A percentile compares a stretch with the other conserved stretches of the same genome.
Evolutionary conservation across 2,797 vertebrate genomes (phyloP).

Genomic region (Sebastiscus albofasciatus): DNA sequence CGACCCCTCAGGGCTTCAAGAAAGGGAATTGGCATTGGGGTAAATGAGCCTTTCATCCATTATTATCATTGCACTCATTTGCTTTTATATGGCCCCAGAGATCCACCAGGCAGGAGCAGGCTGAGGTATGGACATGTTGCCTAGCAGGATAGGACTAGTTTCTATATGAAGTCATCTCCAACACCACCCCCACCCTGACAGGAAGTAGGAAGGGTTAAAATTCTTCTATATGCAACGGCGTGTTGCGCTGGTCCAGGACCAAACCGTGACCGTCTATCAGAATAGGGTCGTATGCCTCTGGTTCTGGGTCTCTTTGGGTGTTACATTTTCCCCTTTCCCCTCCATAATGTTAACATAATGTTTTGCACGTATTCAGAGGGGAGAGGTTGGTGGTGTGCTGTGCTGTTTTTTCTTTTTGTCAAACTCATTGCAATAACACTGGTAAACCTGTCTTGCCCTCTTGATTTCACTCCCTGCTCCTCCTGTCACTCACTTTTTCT

Average conservation of each 20-base stretch:
- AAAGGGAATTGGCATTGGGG: slow-evolving; percentile 90
- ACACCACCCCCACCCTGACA: slow-evolving; percentile 35
- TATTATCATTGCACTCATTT: slow-evolving; percentile 72
- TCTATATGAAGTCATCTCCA: slow-evolving; percentile 28
- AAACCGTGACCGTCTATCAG: slow-evolving; percentile 66
- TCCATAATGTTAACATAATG: slow-evolving; percentile 42
- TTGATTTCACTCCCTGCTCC: slow-evolving; percentile 32
- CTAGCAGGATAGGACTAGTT: slow-evolving; percentile 42
- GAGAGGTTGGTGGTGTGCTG: slow-evolving; percentile 13
- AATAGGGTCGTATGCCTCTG: slow-evolving; percentile 78
- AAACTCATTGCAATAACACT: slow-evolving; percentile 66
- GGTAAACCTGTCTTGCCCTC: slow-evolving; percentile 42
- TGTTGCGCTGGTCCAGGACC: slow-evolving; percentile 40
- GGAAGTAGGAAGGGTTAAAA: slow-evolving; percentile 35
- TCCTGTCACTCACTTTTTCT: slow-evolving; percentile 17
- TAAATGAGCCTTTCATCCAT: slow-evolving; percentile 86
- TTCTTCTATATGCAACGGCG: slow-evolving; percentile 14
- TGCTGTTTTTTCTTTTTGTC: slow-evolving; percentile 7
- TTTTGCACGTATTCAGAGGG: slow-evolving; percentile 11
- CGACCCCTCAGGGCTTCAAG: slow-evolving; percentile 88
- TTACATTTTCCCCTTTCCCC: slow-evolving; percentile 47
- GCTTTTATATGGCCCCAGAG: slow-evolving; percentile 71
- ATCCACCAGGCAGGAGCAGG: slow-evolving; percentile 62
- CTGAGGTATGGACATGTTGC: slow-evolving; percentile 52
- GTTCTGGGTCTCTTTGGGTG: slow-evolving; percentile 70